Base-by-base conservation (phyloP, 92 coral and sea anemone species). In the Zoanthus gigantus region DNA sequence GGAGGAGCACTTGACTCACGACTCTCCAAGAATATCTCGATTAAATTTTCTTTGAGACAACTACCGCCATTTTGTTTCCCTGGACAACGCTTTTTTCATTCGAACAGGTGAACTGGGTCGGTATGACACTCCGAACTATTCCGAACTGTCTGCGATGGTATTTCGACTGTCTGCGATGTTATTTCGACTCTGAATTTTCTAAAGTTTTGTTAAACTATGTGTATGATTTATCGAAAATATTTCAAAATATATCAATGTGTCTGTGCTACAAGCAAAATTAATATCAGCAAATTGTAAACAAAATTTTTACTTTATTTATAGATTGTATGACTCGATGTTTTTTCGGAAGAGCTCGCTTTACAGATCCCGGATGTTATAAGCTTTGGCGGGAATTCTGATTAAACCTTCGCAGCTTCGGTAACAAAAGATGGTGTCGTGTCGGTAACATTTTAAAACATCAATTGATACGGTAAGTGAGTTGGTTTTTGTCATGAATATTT, bases 21-120 rank as follows among this genome's bases (percentile, higher is more conserved):
- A 30, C 10, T 28, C 44, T 29, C 45, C 65, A 52, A 10, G 52
- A 12, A 66, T 63, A 45, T 12, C 16, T 65, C 52, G 44, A 50
- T n/a, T 6, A 67, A 6, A 29, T 45, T 46, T 72, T 69, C 68
- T 8, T 9, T 83, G 28, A 72, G 46, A 68, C 71, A n/a, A 63
- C 76, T 11, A 74, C 85, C 94, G 84, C 94, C 94, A 91, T 91
- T 84, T 91, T 91, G 94, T 91, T 91, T 91, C 94, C 92, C 92
- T 57, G 87, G 94, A 88, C 91, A 86, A 91, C 94, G 68, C 83
- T 17, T 37, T 37, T 37, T 63, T 23, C 18, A 16, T 31, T 30
- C 46, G 29, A 50, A 81, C 76, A 81, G 85, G 85, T 81, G 85
- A 53, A 63, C 85, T 81, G 85, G 85, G 85, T 13, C 46, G 74